Evolutionary conservation across 2,888 invertebrate genomes (phyloP).

Genomic region (Graphium colonna): DNA sequence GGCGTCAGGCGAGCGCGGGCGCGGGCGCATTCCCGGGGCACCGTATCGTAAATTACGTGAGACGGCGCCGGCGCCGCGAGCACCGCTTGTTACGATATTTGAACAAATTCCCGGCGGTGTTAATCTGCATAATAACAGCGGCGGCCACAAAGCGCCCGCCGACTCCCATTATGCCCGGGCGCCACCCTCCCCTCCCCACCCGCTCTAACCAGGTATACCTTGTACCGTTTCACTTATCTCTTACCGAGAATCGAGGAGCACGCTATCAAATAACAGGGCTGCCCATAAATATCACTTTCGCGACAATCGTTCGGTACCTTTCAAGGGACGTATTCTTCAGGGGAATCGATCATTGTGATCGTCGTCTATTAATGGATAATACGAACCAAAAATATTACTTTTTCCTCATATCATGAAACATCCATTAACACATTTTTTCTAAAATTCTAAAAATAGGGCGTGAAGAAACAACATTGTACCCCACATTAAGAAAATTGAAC

Average conservation of each 20-base stretch:
- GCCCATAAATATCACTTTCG: conserved; percentile 9
- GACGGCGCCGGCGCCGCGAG: conserved; percentile 74
- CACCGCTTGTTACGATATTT: conserved; percentile 78
- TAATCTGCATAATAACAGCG: conserved; percentile 80
- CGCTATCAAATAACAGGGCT: conserved; percentile 26
- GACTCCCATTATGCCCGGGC: conserved; percentile 74
- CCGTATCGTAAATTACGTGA: conserved; percentile 71
- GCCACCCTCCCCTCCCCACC: conserved; percentile 58
- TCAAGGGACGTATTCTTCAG: too few species aligned
- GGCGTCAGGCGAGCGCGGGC: conserved; percentile 53
- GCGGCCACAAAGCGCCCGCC: conserved; percentile 72
- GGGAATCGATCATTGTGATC: too few species aligned
- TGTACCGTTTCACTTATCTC: conserved; percentile 32
- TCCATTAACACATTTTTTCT: too few species aligned
- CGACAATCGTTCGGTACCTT: conserved; percentile 2
- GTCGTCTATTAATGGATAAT: too few species aligned
- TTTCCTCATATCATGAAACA: too few species aligned
- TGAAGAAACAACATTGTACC: too few species aligned
- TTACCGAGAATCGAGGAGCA: conserved; percentile 29
- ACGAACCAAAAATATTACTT: too few species aligned
- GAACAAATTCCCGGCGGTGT: conserved; percentile 80
- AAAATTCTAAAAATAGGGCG: too few species aligned
- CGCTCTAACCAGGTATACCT: conserved; percentile 33
- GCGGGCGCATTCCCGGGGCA: conserved; percentile 68
- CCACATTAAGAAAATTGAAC: too few species aligned